Percentiles rank a stretch among this genome's conserved stretches.
Conservation (phyloP, 2,797 vertebrate genomes). For the Selene dorsalis region DNA sequence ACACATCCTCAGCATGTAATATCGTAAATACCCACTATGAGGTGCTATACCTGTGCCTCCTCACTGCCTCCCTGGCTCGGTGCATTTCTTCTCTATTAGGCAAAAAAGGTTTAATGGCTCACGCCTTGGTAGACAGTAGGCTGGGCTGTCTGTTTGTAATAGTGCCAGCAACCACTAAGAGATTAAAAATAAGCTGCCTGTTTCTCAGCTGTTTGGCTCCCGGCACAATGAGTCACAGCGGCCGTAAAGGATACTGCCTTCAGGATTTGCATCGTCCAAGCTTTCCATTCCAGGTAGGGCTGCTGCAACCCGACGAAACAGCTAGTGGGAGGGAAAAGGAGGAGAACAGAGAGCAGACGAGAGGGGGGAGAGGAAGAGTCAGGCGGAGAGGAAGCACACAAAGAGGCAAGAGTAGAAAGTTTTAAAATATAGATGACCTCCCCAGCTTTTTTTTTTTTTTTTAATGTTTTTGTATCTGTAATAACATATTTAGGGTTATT, state of each 20-base stretch:
- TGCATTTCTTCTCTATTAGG: constrained; percentile 47
- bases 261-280: constrained; percentile 93
- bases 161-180: constrained; percentile 70
- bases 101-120: constrained; percentile 60
- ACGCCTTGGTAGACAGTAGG: constrained; percentile 58
- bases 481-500: background rate
- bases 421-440: background rate
- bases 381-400: background rate
- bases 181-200: constrained; percentile 73
- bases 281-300: constrained; percentile 96
- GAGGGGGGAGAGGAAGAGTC: background rate
- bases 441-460: background rate
- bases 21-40: constrained; percentile 49
- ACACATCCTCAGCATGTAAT: constrained; percentile 6
- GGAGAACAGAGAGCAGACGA: constrained; percentile 5
- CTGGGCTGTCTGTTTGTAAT: constrained; percentile 53
- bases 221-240: constrained; percentile 47
- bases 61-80: constrained; percentile 32
- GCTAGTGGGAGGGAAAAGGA: constrained; percentile 72
- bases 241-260: constrained; percentile 95
- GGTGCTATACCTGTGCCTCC: constrained; percentile 47
- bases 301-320: constrained; percentile 93
- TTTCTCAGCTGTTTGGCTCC: constrained; percentile 55
- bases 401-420: background rate
- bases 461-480: background rate